Evolutionary conservation across 2,113 vertebrate genomes (phyloP), one percentile per base, ranked within the genome.

Genomic region (Aphyosemion australe): DNA sequence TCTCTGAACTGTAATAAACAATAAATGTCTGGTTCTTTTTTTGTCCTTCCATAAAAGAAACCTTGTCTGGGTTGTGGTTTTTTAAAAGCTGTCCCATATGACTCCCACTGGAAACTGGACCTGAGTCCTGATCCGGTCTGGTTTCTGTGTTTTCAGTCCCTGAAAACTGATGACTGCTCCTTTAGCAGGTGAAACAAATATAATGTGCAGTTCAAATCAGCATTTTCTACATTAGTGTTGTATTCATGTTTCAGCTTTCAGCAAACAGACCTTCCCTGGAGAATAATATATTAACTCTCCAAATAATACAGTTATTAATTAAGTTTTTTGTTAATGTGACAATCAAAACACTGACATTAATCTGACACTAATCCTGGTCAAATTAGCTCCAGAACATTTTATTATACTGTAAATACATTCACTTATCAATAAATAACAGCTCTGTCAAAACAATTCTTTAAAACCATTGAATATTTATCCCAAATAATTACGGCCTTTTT

Each of bases 381-480:
- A 74, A 75, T 62, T 19, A 45, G 46, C 62, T 62, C n/a, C 16
- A 47, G 60, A 69, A 84, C 41, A 26, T 7, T 60, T 49, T 11
- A 77, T 76, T 80, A 65, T 64, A 61, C 58, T 58, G 4, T 62
- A 74, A 18, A 74, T 66, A 49, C 53, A 74, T 69, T 65, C 48
- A n/a, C 74, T 83, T 85, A 89, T 89, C 84, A 90, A 84, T 83
- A 71, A 77, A 53, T 65, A 79, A 72, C 84, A 89, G 71, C 68
- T 46, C 68, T 71, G 78, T 66, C 21, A 7, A 55, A 80, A 82
- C 69, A 68, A 80, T 84, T 77, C 74, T 60, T 84, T 54, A 75
- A 80, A 80, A 82, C 66, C 87, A 77, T 84, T 88, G 74, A 87
- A 84, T 85, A 88, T 88, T 85, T 80, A 83, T 85, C 39, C 63